Evolutionary conservation across 2,113 vertebrate genomes (phyloP), one percentile per base, ranked within the genome.

Genomic region (Anolis sagrei): DNA sequence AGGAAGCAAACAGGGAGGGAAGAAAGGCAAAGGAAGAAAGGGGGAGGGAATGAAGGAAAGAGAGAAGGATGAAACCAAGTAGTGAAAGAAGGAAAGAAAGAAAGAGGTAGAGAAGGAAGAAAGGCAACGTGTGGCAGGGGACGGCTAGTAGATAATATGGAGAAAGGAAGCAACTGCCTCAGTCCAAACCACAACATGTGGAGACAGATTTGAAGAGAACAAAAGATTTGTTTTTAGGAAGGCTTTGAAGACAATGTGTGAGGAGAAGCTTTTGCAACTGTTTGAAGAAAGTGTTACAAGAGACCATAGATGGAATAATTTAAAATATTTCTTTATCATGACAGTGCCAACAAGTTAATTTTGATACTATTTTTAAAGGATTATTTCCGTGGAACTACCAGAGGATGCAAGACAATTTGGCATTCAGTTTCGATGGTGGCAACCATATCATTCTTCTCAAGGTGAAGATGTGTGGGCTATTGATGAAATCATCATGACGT

Each of bases 391-490:
- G 76, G 98, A 99, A 89, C 95, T 99, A 44, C 98, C 98, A 0
- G 94, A 98, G 13, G 97, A 98, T 13, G 98, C 98, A 27, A 98
- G 96, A 85, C 98, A 97, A 76, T 97, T 99, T 78, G 98, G 99
- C 36, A 97, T 99, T 86, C 98, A 99, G 95, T 99, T 99, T 96
- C 97, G 98, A 88, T 99, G 99, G 99, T 99, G 99, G 99, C 99
- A 99, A 92, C 98, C 99, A 0, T 98, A 99, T 86, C 98, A 99
- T 82, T 99, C 98, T 4, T 98, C 98, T 39, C 98, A 97, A 23
- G 96, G 98, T 0, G 98, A 98, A 79, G 99, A 99, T 5, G 98
- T 99, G 1, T 99, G 99, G 99, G 99, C 99, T 0, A 92, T 99
- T 10, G 99, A 99, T 94, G 99, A 99, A 95, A 98, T 99, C 93